phyloP scores from a whole-genome alignment of 1,140 invertebrate species.

The Lepidurus arcticus region DNA sequence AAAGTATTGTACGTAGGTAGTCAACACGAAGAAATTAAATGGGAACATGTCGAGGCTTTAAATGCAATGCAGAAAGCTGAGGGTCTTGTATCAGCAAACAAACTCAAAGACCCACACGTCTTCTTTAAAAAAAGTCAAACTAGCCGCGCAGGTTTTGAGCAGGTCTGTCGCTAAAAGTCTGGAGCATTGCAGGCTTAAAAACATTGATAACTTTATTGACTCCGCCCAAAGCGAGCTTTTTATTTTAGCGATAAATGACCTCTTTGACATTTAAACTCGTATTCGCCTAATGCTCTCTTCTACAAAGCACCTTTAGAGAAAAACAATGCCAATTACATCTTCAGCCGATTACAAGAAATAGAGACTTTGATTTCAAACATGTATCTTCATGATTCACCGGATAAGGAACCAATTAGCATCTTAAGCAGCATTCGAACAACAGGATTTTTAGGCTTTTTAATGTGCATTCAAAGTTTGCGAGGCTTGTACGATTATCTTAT shows the following conservation, averaged over 20 bases:
- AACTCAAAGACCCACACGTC: constrained; percentile 40
- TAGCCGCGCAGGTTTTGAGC: constrained; percentile 42
- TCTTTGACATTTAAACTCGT: neutral
- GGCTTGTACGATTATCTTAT: constrained; percentile 40
- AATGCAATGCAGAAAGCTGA: constrained; percentile 39
- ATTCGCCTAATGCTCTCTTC: neutral
- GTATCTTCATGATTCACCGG: no score
- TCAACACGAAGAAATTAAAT: constrained; percentile 38
- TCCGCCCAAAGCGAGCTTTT: neutral
- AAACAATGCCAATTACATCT: neutral
- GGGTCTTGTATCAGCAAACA: constrained; percentile 40
- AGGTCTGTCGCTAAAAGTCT: constrained; percentile 38
- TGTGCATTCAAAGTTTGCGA: constrained; percentile 38
- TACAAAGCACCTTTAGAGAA: neutral
- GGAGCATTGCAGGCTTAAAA: constrained; percentile 37
- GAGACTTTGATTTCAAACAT: no score
- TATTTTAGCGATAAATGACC: neutral
- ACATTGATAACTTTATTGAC: neutral
- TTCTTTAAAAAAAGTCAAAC: constrained; percentile 40
- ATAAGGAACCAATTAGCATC: constrained; percentile 1
- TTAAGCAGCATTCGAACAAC: neutral
- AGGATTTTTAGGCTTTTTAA: constrained; percentile 41
- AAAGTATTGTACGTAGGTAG: constrained; percentile 31
- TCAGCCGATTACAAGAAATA: neutral
- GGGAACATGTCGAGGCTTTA: constrained; percentile 39